Percentiles rank a stretch among this genome's conserved stretches.
phyloP scores from a whole-genome alignment of 1,140 invertebrate species.

The Andrena cerasifolii region DNA sequence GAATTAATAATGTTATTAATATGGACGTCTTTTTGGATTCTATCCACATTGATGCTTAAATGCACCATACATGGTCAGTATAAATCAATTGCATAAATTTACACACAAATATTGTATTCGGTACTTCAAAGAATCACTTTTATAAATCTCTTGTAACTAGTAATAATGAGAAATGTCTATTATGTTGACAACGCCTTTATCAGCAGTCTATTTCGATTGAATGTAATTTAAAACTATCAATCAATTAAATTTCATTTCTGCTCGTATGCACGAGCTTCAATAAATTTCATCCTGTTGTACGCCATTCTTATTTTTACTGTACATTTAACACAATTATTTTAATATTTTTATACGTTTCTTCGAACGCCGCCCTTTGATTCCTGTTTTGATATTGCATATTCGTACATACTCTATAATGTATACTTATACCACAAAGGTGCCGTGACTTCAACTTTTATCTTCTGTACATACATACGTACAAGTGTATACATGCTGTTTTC shows the following conservation, averaged over 20 bases:
- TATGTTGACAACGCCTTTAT: conserved; percentile 46
- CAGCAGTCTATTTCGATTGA: conserved; percentile 36
- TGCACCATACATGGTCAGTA: not conserved
- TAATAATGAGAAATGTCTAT: conserved; percentile 16
- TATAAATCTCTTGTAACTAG: conserved; percentile 5
- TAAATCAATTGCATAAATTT: not conserved
- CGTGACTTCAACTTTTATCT: conserved; percentile 6
- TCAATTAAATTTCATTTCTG: conserved; percentile 26
- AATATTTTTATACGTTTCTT: conserved; percentile 24
- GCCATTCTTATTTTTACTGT: conserved; percentile 51
- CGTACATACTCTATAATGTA: conserved; percentile 32
- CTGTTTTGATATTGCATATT: conserved; percentile 52
- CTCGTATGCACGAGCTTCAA: conserved; percentile 18
- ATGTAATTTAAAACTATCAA: conserved; percentile 12
- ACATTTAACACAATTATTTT: conserved; percentile 39
- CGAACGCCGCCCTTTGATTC: conserved; percentile 7
- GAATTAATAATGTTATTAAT: conserved; percentile 22
- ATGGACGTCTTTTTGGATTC: conserved; percentile 31
- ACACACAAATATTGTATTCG: not conserved
- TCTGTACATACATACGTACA: conserved; percentile 6
- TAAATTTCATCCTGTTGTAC: conserved; percentile 26
- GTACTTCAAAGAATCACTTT: conserved; percentile 8
- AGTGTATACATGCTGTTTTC: conserved; percentile 11
- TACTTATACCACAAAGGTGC: not conserved
- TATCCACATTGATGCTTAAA: conserved; percentile 45